Conservation (phyloP, 2,113 vertebrate species). For the Chionis minor region DNA sequence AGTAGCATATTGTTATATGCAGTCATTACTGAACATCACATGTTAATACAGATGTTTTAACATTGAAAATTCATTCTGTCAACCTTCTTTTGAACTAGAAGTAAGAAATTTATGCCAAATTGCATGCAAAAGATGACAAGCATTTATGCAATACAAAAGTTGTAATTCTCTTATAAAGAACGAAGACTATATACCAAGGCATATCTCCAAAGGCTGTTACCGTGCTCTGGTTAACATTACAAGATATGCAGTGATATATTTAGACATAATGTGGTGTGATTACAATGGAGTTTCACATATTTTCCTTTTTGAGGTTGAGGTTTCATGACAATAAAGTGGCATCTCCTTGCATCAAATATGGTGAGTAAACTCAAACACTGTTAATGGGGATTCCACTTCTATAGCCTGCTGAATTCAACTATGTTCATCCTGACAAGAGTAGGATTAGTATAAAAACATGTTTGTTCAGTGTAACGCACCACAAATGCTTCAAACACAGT, state of each 20-base stretch:
- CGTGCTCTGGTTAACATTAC: neutral
- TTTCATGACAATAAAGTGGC: neutral
- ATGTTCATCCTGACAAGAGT: neutral
- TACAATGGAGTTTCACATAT: neutral
- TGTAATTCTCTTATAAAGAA: neutral
- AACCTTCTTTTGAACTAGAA: neutral
- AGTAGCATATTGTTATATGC: neutral
- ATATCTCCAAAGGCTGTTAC: neutral
- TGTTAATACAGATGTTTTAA: neutral
- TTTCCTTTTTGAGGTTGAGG: neutral
- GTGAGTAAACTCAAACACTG: neutral
- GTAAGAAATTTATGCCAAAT: neutral
- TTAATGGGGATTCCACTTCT: neutral
- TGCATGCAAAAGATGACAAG: neutral
- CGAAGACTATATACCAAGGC: neutral
- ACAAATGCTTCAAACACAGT: neutral
- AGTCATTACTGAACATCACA: neutral
- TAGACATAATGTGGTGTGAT: neutral
- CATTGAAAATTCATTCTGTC: neutral
- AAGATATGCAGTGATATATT: neutral
- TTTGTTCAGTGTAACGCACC: neutral
- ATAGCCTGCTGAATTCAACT: neutral
- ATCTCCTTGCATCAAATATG: neutral
- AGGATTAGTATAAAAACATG: neutral
- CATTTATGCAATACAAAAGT: neutral